Evolutionary conservation across 1,140 invertebrate species (phyloP), one percentile per base, ranked within the genome.

Genomic region (Camponotus floridanus): DNA sequence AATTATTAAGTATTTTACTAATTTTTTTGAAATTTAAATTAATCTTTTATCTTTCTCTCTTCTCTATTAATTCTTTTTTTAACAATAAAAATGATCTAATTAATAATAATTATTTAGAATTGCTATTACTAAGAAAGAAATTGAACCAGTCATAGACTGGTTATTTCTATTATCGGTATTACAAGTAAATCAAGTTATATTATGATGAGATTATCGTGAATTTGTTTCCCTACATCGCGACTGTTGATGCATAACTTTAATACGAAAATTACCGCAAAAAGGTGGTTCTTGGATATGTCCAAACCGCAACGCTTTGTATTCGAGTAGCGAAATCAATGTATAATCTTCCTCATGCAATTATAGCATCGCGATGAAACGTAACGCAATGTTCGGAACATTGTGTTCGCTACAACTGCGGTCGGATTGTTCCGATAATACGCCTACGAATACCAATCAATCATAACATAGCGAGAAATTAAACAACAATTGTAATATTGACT

Each of bases 291-390:
- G 55, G 8, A 36, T 11, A 9, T 70, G 42, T 61, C 13, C 3
- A 59, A 61, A 74, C 79, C 68, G 68, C 79, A 74, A 48, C 21
- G 39, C 39, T 48, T 31, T 42, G 62, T 45, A 31, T 31, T 18
- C 6, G 31, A 59, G 18, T 57, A 80, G 21, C 26, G 9, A 74
- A 83, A 64, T 74, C 31, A n/a, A 74, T n/a, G 61, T 74, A 45
- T 48, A 81, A 57, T 11, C 48, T 18, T 51, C 13, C 51, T 81
- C 57, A 39, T 26, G 79, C 61, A 61, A 74, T 83, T 83, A 83
- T 73, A 83, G 55, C 55, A 6, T 80, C 78, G 65, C 21, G 68
- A 39, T 74, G 79, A 83, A 83, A 83, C 68, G 55, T 55, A 81
- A 21, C 55, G 67, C 39, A 42, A 83, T 74, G 39, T 74, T 57